These are phyloP conservation scores for Pseudomyrmex pallidus DNA, from an alignment of 1,140 invertebrate genomes.

Conservation along the genomic window DNA sequence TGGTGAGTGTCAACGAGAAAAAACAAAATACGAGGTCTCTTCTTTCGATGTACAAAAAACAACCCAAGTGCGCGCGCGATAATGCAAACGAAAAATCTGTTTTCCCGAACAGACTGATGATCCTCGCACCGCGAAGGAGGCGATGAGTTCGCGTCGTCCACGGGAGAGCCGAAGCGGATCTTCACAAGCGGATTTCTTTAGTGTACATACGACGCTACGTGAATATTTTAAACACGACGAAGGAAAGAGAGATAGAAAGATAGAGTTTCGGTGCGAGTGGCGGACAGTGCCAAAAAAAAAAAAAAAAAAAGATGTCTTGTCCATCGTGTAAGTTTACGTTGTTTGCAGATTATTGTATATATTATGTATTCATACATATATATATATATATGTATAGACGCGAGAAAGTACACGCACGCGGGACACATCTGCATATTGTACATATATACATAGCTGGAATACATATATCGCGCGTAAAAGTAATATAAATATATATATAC, in stretches of 20 bases:
- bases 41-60: too few relatives aligned
- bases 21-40: conserved; percentile 3
- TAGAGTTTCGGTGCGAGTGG: conserved; percentile 7
- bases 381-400: conserved; percentile 4
- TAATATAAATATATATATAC: background rate
- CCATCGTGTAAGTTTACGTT: conserved; percentile 55
- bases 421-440: too few relatives aligned
- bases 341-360: conserved; percentile 60
- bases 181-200: conserved; percentile 31
- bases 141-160: conserved; percentile 1
- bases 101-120: conserved; percentile 3
- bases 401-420: background rate
- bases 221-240: conserved; percentile 3
- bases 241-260: background rate
- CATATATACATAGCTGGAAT: too few relatives aligned
- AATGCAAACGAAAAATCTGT: conserved; percentile 1
- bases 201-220: conserved; percentile 46
- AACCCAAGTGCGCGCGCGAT: background rate
- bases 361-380: conserved; percentile 40
- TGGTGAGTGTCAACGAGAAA: conserved; percentile 53
- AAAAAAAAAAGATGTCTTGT: too few relatives aligned
- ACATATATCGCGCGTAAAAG: too few relatives aligned
- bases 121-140: conserved; percentile 15
- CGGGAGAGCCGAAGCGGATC: conserved; percentile 12
- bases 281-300: conserved; percentile 46